phyloP scores from a whole-genome alignment of 1,140 invertebrate genomes.

The Gonioctena quinquepunctata region DNA sequence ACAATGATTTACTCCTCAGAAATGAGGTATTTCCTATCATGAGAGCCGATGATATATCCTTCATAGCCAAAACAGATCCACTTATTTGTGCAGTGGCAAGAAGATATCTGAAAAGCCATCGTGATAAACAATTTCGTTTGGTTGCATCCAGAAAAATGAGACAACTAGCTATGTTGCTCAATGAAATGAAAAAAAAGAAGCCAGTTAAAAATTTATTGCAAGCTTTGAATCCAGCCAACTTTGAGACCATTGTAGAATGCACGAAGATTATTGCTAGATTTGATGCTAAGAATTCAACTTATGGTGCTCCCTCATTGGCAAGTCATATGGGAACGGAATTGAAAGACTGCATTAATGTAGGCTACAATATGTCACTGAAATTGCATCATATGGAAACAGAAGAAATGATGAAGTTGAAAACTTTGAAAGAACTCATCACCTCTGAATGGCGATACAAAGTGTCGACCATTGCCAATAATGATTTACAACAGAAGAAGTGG shows the following conservation, averaged over 20 bases:
- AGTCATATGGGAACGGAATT: slow-evolving; percentile 32
- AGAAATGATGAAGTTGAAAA: neutral
- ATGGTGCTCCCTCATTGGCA: slow-evolving; percentile 27
- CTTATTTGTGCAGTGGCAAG: slow-evolving; percentile 39
- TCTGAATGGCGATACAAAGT: neutral
- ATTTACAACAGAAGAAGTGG: slow-evolving; percentile 9
- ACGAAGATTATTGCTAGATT: slow-evolving; percentile 12
- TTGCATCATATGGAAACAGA: neutral
- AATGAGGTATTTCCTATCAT: slow-evolving; percentile 28
- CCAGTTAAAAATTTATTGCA: slow-evolving; percentile 21
- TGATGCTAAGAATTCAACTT: slow-evolving; percentile 21
- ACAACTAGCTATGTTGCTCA: slow-evolving; percentile 20
- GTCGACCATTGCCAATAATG: neutral
- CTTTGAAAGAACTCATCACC: neutral
- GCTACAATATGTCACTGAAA: neutral
- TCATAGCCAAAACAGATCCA: slow-evolving; percentile 32
- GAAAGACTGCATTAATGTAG: slow-evolving; percentile 24
- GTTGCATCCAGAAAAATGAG: slow-evolving; percentile 16
- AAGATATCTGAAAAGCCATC: slow-evolving; percentile 34
- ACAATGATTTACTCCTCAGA: neutral
- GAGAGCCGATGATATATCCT: slow-evolving; percentile 34
- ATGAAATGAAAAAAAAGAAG: slow-evolving; percentile 22
- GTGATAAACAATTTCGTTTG: slow-evolving; percentile 27
- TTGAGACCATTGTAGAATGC: slow-evolving; percentile 11
- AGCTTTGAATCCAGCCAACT: slow-evolving; percentile 12